phyloP scores from a whole-genome alignment of 2,113 vertebrate species.

The Anhinga anhinga region DNA sequence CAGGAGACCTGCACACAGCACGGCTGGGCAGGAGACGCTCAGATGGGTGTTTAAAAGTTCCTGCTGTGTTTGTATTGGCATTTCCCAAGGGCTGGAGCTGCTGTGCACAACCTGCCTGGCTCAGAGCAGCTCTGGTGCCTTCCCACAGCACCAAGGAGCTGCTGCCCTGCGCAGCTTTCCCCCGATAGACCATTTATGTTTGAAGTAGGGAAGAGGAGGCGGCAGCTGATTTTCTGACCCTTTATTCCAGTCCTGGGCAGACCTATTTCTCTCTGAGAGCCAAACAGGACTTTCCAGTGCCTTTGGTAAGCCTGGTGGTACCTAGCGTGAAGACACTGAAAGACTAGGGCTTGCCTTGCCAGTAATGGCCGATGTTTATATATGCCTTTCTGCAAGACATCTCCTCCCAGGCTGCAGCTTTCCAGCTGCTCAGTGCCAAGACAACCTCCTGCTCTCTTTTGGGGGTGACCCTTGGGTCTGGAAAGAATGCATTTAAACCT shows the following conservation, averaged over 20 bases:
- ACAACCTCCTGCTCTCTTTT: background rate
- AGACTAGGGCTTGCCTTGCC: background rate
- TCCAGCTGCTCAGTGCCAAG: background rate
- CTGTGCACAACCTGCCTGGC: background rate
- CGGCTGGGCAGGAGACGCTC: background rate
- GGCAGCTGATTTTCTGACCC: background rate
- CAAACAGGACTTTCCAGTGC: background rate
- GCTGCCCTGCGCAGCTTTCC: background rate
- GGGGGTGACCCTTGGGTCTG: background rate
- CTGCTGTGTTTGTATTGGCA: background rate
- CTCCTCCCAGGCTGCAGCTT: background rate
- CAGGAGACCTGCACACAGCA: background rate
- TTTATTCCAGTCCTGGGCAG: background rate
- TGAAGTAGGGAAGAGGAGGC: background rate
- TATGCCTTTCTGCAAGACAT: background rate
- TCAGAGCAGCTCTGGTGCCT: background rate
- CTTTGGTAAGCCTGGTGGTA: background rate
- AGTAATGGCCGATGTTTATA: background rate
- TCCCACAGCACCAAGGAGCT: background rate
- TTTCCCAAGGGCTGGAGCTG: background rate
- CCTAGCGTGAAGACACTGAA: background rate
- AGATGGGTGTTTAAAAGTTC: background rate
- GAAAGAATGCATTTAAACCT: background rate
- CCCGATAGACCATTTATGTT: no score
- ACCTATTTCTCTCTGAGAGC: background rate